Conservation (phyloP, 2,797 vertebrate genomes). For the Nannoperca obscura region DNA sequence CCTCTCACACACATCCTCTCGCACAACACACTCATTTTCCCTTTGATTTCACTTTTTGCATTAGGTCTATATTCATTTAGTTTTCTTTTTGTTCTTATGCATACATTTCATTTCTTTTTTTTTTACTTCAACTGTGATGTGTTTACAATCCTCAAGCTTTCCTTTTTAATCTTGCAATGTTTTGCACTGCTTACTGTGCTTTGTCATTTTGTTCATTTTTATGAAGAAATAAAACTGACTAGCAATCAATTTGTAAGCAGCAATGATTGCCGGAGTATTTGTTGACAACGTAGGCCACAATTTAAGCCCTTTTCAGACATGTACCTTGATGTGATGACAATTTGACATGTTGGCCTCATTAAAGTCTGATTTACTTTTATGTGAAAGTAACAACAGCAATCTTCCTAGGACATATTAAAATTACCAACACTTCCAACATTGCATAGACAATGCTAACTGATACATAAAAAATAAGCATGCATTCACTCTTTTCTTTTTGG, state of each 20-base stretch:
- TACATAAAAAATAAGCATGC: neutral
- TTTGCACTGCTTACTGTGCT: neutral
- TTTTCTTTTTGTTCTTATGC: slow-evolving; percentile 37
- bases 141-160: slow-evolving; percentile 16
- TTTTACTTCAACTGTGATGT: neutral
- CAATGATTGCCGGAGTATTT: slow-evolving; percentile 3
- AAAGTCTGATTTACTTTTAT: neutral
- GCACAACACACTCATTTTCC: slow-evolving; percentile 29
- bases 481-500: neutral
- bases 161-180: neutral
- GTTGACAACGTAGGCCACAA: neutral
- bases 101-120: neutral
- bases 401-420: neutral
- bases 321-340: slow-evolving; percentile 1
- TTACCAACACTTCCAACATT: neutral
- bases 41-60: slow-evolving; percentile 52
- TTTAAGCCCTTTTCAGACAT: slow-evolving; percentile 1
- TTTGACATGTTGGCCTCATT: neutral
- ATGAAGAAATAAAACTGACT: neutral
- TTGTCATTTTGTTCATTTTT: slow-evolving; percentile 16
- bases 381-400: neutral
- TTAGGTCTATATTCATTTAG: slow-evolving; percentile 29
- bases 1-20: slow-evolving; percentile 24
- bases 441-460: neutral
- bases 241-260: slow-evolving; percentile 2